phyloP scores from a whole-genome alignment of 2,888 invertebrate species.

The Galerucella nymphaeae region DNA sequence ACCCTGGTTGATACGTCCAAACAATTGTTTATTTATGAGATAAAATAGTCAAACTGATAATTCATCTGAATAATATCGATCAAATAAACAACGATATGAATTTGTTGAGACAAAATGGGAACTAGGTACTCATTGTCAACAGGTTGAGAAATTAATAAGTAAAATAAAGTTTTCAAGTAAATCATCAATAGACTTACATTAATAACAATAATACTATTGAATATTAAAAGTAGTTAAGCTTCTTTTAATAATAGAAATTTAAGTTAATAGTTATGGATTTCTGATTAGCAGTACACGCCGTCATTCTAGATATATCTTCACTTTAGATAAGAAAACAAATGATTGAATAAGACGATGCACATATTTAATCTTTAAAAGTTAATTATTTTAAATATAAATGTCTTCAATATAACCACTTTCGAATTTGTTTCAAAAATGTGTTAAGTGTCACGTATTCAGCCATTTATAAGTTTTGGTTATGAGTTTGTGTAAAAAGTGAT shows the following conservation, averaged over 20 bases:
- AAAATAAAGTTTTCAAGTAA: neutral
- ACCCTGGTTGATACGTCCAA: conserved; percentile 13
- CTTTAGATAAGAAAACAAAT: conserved; percentile 8
- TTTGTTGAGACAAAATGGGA: conserved; percentile 12
- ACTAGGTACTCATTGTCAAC: conserved; percentile 19
- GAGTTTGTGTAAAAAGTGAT: neutral
- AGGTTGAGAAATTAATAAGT: conserved; percentile 25
- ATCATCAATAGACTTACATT: neutral
- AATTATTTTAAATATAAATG: neutral
- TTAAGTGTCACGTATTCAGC: conserved; percentile 21
- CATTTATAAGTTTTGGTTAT: conserved; percentile 9
- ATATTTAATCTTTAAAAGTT: neutral
- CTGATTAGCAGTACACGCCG: conserved; percentile 25
- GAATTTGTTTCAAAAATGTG: conserved; percentile 13
- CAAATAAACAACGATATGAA: conserved; percentile 17
- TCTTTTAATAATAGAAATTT: neutral
- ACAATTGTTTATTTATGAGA: conserved; percentile 25
- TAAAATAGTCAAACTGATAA: conserved; percentile 24
- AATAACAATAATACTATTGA: neutral
- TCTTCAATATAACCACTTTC: conserved; percentile 10
- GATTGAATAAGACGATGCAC: neutral
- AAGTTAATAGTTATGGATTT: conserved; percentile 16
- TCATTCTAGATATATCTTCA: conserved; percentile 22
- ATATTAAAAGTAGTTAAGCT: neutral
- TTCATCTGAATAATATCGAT: conserved; percentile 10